These are phyloP conservation scores for Enteromius fasciolatus DNA, from an alignment of 2,797 vertebrate species.

Conservation along the genomic window DNA sequence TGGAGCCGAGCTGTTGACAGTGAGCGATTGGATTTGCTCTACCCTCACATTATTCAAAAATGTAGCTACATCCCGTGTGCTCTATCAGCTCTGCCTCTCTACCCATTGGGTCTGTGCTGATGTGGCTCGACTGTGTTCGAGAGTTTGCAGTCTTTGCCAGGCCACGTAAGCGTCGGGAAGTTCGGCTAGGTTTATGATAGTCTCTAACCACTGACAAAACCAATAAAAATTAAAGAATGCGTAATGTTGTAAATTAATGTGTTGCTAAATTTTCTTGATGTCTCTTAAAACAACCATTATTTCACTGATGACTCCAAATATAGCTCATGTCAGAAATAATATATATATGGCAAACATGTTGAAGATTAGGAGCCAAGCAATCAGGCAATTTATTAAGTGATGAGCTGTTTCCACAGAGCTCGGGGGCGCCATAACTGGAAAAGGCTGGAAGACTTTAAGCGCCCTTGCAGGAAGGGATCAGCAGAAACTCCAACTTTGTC, in stretches of 20 bases:
- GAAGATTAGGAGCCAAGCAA: slow-evolving; percentile 3
- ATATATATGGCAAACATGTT: slow-evolving; percentile 12
- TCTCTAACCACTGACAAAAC: neutral
- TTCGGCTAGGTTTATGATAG: neutral
- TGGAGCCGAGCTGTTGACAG: slow-evolving; percentile 48
- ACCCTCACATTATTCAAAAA: slow-evolving; percentile 46
- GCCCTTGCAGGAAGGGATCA: neutral
- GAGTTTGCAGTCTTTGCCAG: slow-evolving; percentile 11
- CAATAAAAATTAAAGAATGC: neutral
- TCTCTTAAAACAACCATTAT: neutral
- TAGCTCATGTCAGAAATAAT: neutral
- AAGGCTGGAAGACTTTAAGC: neutral
- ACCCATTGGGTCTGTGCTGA: slow-evolving; percentile 33
- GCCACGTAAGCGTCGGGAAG: neutral
- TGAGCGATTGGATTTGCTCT: slow-evolving; percentile 41
- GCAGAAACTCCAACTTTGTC: neutral
- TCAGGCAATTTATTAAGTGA: slow-evolving; percentile 12
- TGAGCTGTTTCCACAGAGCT: slow-evolving; percentile 1
- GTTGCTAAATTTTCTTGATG: neutral
- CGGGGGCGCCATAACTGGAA: neutral
- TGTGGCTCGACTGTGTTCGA: slow-evolving; percentile 34
- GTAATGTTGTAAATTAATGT: neutral
- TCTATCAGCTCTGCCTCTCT: slow-evolving; percentile 22
- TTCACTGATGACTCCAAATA: slow-evolving; percentile 12
- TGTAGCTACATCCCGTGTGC: slow-evolving; percentile 26